phyloP scores from a whole-genome alignment of 2,113 vertebrate genomes.

The Caloenas nicobarica region DNA sequence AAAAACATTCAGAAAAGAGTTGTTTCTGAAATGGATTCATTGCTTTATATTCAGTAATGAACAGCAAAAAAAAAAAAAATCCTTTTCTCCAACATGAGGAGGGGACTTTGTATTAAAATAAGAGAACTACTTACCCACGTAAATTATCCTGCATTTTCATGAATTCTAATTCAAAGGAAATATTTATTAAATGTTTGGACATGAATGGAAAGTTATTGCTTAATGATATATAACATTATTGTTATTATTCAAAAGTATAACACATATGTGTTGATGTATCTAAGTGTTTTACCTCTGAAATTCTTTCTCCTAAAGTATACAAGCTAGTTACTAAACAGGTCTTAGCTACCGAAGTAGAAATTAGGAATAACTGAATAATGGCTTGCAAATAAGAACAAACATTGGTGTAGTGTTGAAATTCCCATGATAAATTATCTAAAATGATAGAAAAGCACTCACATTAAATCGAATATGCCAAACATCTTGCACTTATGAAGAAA shows the following conservation, averaged over 20 bases:
- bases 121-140: not conserved
- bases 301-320: not conserved
- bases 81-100: not conserved
- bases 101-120: not conserved
- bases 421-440: not conserved
- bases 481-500: not conserved
- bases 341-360: not conserved
- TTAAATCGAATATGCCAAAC: not conserved
- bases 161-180: not conserved
- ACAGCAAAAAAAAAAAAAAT: not conserved
- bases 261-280: not conserved
- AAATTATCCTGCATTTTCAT: not conserved
- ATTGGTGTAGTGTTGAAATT: not conserved
- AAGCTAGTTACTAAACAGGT: not conserved
- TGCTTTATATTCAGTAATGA: not conserved
- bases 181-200: not conserved
- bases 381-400: not conserved
- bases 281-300: not conserved
- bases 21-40: not conserved
- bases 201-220: not conserved
- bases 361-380: not conserved
- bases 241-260: not conserved
- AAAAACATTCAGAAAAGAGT: not conserved
- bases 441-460: not conserved
- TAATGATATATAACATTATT: not conserved